These are phyloP conservation scores for Clinocottus analis DNA, from an alignment of 2,113 vertebrate genomes.

Conservation along the genomic window DNA sequence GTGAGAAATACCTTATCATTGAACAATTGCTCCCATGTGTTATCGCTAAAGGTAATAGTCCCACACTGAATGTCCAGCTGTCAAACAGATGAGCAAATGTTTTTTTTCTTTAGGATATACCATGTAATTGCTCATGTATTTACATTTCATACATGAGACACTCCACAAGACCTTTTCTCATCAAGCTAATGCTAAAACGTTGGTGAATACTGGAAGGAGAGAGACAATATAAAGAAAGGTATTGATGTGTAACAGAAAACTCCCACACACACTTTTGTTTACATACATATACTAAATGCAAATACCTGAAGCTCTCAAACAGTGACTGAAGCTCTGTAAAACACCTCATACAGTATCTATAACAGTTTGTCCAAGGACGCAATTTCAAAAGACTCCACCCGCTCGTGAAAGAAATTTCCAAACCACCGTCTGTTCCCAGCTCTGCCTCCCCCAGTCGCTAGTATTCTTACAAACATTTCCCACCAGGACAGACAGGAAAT, in stretches of 20 bases:
- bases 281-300: background rate
- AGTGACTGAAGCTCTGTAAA: background rate
- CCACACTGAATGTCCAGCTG: too few species aligned
- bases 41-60: too few species aligned
- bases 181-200: background rate
- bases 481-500: slow-evolving; percentile 59
- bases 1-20: too few species aligned
- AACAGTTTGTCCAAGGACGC: background rate
- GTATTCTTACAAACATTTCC: slow-evolving; percentile 47
- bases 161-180: background rate
- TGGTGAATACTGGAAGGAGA: background rate
- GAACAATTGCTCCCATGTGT: too few species aligned
- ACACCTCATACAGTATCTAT: background rate
- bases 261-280: background rate
- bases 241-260: background rate
- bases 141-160: too few species aligned
- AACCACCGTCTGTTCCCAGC: slow-evolving; percentile 51
- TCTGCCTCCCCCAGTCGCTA: slow-evolving; percentile 26
- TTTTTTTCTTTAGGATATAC: too few species aligned
- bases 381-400: background rate
- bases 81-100: too few species aligned
- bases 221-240: background rate
- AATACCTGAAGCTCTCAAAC: background rate
- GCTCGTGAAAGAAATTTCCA: slow-evolving; percentile 37
- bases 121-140: too few species aligned